Base-by-base conservation (phyloP, 1,140 invertebrate genomes). In the Artemia franciscana region DNA sequence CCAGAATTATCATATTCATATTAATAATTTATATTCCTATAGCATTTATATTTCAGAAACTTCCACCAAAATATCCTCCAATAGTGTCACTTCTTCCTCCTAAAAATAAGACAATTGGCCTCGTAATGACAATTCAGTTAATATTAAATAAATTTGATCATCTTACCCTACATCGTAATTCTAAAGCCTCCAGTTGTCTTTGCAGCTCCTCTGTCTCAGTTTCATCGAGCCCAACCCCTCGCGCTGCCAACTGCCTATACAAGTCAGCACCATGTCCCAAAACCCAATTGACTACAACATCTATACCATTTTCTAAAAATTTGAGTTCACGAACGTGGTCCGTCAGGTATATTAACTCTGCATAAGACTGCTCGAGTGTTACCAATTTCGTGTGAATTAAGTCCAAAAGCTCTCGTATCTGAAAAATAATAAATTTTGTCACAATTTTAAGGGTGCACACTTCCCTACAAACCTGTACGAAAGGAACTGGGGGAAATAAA, bases 201-300 rank as follows among this genome's bases (percentile, higher is more conserved):
- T 84, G 74, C 12, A 87, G 70, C 63, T 80, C 78, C 66, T 86
- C 84, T 4, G 84, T 83, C 5, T 80, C 80, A 9, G 78, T 71
- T 9, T 83, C 80, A 64, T 84, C 84, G 66, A 80, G 80, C 0
- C 85, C 85, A 26, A 88, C 84, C 69, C 79, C 80, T 62, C 77
- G 78, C 65, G 84, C 80, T 1, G 79, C 78, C 56, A 69, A 57
- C 58, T 68, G 66, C 64, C 82, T 82, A 15, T 86, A 71, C 70
- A 85, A 75, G 62, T 78, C 79, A 69, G 86, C 84, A 1, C 82
- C 85, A 59, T 81, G 80, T 56, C 82, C 82, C 18, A 86, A 70
- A 60, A 87, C 84, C 85, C 84, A 87, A 67, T 84, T 82, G 5
- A 82, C 83, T 15, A 87, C 84, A 68, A 75, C 75, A 26, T 76